Evolutionary conservation across 53 echinoderm and acorn worm species (phyloP).

Genomic region (Henricia sp.): DNA sequence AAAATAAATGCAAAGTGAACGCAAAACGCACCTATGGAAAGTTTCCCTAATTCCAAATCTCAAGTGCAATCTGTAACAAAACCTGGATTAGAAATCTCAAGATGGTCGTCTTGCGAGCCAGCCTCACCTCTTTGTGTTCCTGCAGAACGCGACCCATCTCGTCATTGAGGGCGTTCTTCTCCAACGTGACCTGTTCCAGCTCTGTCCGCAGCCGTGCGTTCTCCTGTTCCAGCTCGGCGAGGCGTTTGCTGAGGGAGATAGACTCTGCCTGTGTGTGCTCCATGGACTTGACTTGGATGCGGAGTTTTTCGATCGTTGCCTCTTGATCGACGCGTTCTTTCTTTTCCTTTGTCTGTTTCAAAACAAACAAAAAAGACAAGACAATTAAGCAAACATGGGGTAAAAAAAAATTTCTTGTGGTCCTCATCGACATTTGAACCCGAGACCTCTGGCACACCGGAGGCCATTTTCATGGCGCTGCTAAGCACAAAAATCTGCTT

Average conservation of each 20-base stretch:
- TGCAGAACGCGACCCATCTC: slow-evolving; percentile 77
- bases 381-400: not conserved
- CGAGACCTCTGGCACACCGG: no score
- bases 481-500: no score
- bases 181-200: slow-evolving; percentile 71
- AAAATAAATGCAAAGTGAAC: no score
- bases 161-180: slow-evolving; percentile 73
- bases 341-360: slow-evolving; percentile 78
- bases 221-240: slow-evolving; percentile 76
- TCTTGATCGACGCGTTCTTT: slow-evolving; percentile 66
- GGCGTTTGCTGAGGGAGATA: slow-evolving; percentile 68
- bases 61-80: no score
- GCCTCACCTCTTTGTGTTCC: slow-evolving; percentile 82
- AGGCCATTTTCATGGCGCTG: no score
- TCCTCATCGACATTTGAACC: no score
- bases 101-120: not conserved
- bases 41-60: no score
- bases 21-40: no score
- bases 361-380: not conserved
- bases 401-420: not conserved
- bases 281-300: slow-evolving; percentile 67
- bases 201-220: slow-evolving; percentile 77
- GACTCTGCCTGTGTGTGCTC: slow-evolving; percentile 74
- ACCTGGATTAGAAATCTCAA: not conserved
- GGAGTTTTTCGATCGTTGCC: slow-evolving; percentile 67